Conservation (phyloP, 2,888 invertebrate species). For the Microplitis manilae region DNA sequence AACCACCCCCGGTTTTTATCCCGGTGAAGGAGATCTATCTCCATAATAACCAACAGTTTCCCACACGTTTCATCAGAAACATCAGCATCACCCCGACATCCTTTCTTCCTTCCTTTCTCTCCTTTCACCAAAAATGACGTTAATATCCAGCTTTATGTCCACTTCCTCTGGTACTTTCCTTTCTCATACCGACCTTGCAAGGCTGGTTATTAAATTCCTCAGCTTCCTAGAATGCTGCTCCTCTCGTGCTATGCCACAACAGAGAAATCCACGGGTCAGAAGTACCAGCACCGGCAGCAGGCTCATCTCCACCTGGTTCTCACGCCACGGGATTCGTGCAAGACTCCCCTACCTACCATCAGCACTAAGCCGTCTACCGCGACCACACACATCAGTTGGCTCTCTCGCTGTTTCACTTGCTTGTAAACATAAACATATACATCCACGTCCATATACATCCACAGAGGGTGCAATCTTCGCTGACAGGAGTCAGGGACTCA, state of each 20-base stretch:
- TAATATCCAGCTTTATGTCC: neutral
- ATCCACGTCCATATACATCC: conserved; percentile 25
- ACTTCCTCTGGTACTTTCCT: neutral
- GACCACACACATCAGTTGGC: conserved; percentile 40
- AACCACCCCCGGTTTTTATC: conserved; percentile 62
- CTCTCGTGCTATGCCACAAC: conserved; percentile 16
- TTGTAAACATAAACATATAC: neutral
- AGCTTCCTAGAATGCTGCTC: conserved; percentile 20
- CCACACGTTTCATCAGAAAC: conserved; percentile 58
- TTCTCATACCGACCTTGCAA: conserved; percentile 30
- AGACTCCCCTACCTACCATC: conserved; percentile 17
- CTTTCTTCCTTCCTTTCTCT: conserved; percentile 23
- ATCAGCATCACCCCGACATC: conserved; percentile 45
- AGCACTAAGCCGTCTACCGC: conserved; percentile 28
- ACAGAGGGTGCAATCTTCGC: conserved; percentile 50
- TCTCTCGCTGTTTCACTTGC: conserved; percentile 4
- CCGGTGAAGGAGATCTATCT: conserved; percentile 66
- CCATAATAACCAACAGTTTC: conserved; percentile 66
- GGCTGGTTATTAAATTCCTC: conserved; percentile 25
- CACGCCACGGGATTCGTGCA: conserved; percentile 48
- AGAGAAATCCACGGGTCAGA: conserved; percentile 21
- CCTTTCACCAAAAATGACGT: neutral
- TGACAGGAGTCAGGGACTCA: conserved; percentile 52
- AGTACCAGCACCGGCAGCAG: neutral
- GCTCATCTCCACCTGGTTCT: conserved; percentile 49